These are phyloP conservation scores for Enhydra lutris DNA, from an alignment of 2,113 vertebrate species.

Conservation along the genomic window DNA sequence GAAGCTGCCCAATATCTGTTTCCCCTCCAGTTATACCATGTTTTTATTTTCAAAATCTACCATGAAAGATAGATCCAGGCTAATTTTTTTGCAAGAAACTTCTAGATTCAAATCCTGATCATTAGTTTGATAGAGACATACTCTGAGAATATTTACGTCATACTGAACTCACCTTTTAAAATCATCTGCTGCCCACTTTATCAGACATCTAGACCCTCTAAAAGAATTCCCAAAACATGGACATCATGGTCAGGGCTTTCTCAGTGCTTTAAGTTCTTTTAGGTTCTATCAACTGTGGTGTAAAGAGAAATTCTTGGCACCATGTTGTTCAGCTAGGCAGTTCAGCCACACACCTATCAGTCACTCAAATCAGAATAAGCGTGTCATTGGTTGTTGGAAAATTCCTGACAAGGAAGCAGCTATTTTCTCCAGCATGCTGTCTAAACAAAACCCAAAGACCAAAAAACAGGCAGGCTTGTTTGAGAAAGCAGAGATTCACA, in stretches of 20 bases:
- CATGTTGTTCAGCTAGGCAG: background rate
- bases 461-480: background rate
- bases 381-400: background rate
- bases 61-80: background rate
- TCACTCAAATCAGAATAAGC: background rate
- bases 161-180: background rate
- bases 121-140: background rate
- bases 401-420: background rate
- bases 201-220: background rate
- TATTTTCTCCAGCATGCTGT: background rate
- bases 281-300: background rate
- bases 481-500: background rate
- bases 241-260: background rate
- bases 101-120: background rate
- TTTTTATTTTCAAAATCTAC: background rate
- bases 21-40: background rate
- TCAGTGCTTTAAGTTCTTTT: background rate
- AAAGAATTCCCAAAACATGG: background rate
- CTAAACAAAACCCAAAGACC: background rate
- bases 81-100: background rate
- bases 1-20: background rate
- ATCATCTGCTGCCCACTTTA: background rate
- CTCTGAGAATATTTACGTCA: background rate
- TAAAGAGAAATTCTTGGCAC: background rate
- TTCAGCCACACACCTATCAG: background rate